These are phyloP conservation scores for Mesoligia furuncula DNA, from an alignment of 2,888 invertebrate genomes.

Conservation along the genomic window DNA sequence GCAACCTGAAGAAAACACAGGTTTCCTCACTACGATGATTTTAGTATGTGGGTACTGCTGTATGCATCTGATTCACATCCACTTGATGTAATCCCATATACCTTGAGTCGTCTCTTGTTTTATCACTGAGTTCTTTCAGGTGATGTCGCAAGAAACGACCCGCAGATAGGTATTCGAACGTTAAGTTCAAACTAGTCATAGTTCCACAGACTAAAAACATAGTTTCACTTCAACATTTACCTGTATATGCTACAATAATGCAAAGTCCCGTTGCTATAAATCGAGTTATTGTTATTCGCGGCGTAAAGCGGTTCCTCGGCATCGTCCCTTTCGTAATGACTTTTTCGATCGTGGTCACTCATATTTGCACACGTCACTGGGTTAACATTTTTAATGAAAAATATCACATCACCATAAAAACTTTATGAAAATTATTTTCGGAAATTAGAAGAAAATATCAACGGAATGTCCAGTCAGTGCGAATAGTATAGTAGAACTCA, in stretches of 20 bases:
- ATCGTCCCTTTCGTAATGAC: constrained; percentile 81
- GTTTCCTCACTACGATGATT: not conserved
- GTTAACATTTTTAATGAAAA: constrained; percentile 62
- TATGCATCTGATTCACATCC: not conserved
- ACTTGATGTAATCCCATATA: not conserved
- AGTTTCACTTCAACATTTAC: constrained; percentile 68
- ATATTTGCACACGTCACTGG: constrained; percentile 74
- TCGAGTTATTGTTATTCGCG: constrained; percentile 86
- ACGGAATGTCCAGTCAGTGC: constrained; percentile 73
- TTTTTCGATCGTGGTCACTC: constrained; percentile 85
- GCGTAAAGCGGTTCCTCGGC: constrained; percentile 81
- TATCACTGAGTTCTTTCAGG: not conserved
- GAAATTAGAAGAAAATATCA: constrained; percentile 39
- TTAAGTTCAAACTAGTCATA: constrained; percentile 4
- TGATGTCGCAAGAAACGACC: not conserved
- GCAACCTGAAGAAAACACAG: not conserved
- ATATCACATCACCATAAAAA: constrained; percentile 66
- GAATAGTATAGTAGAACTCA: constrained; percentile 82
- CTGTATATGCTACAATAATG: constrained; percentile 91
- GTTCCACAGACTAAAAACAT: constrained; percentile 6
- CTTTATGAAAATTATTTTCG: constrained; percentile 48
- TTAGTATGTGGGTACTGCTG: not conserved
- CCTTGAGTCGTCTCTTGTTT: not conserved
- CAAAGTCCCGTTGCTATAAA: constrained; percentile 90
- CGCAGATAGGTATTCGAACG: not conserved